Evolutionary conservation across 2,113 vertebrate genomes (phyloP), one percentile per base, ranked within the genome.

Genomic region (Pao palembangensis): DNA sequence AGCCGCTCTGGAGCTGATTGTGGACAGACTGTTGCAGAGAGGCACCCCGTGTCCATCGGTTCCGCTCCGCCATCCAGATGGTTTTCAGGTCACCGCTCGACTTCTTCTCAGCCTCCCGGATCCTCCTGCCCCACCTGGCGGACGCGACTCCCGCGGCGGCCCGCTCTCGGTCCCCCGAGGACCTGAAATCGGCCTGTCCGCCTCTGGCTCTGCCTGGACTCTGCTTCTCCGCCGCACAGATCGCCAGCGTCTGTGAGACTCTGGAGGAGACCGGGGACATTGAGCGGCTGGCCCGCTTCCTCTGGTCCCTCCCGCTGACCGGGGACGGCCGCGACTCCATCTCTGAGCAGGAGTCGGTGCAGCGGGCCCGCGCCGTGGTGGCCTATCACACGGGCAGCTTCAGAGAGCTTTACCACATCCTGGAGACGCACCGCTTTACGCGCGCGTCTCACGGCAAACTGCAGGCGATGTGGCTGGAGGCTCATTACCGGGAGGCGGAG

Each of bases 201-300:
- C 73, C 78, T 0, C n/a, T 76, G 28, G 56, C 85, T 13, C 78
- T 86, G 18, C 86, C 88, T 18, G 88, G 88, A 34, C 87, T 98
- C 79, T 96, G 95, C 89, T 98, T 98, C 92, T 96, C 96, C 59
- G 94, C 95, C 78, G 91, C 95, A 86, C 96, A 98, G 92, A 95
- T 98, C 91, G 96, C 95, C 88, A 94, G 94, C 88, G 96, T 99
- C 77, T 99, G 96, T 81, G 96, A 98, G 91, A 98, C 96, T 83
- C 92, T 98, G 93, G 96, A 99, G 88, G 96, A 98, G 90, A 98
- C 95, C 43, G 96, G 96, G 62, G 96, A 99, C 92, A 94, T 98
- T 81, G 96, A 98, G 90, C 90, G 96, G 79, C 92, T 98, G 86
- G 96, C 95, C 83, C 94, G 96, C 77, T 98, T 98, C 88, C 94